Conservation (phyloP, 92 coral and sea anemone genomes). For the Paramuricea clavata region DNA sequence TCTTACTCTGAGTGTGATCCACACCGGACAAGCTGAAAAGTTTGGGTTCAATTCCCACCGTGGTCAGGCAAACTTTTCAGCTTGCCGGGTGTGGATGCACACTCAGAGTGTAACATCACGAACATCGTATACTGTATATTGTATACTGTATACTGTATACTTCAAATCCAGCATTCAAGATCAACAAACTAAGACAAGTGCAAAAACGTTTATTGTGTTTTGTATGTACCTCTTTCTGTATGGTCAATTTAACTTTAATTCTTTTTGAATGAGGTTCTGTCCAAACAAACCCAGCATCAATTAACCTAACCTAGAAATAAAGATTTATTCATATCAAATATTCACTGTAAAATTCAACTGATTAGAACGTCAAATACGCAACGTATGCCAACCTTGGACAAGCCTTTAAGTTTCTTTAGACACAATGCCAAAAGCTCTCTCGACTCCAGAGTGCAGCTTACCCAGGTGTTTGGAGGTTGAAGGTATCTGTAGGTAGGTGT, state of each 20-base stretch:
- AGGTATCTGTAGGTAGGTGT: constrained; percentile 94
- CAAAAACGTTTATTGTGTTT: too few species aligned
- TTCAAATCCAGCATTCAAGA: too few species aligned
- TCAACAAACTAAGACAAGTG: too few species aligned
- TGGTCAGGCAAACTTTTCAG: too few species aligned
- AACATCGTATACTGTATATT: too few species aligned
- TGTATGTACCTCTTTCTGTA: constrained; percentile 96
- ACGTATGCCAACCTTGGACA: constrained; percentile 78
- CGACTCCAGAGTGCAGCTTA: constrained; percentile 89
- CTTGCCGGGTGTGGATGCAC: too few species aligned
- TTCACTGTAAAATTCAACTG: neutral
- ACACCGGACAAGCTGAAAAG: too few species aligned
- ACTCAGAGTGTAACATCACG: too few species aligned
- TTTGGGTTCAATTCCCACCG: too few species aligned
- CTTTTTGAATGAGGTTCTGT: constrained; percentile 99
- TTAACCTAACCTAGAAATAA: constrained; percentile 81
- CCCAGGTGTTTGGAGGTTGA: constrained; percentile 91
- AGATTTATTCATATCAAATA: neutral
- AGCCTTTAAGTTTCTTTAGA: constrained; percentile 87
- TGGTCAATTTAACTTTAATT: constrained; percentile 95
- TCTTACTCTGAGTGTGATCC: too few species aligned
- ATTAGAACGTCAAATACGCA: too few species aligned
- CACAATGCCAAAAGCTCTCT: constrained; percentile 95
- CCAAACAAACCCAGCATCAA: constrained; percentile 99
- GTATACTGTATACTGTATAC: too few species aligned